Conservation (phyloP, 37 sponge, comb jelly and placozoan species). For the Corticium candelabrum region DNA sequence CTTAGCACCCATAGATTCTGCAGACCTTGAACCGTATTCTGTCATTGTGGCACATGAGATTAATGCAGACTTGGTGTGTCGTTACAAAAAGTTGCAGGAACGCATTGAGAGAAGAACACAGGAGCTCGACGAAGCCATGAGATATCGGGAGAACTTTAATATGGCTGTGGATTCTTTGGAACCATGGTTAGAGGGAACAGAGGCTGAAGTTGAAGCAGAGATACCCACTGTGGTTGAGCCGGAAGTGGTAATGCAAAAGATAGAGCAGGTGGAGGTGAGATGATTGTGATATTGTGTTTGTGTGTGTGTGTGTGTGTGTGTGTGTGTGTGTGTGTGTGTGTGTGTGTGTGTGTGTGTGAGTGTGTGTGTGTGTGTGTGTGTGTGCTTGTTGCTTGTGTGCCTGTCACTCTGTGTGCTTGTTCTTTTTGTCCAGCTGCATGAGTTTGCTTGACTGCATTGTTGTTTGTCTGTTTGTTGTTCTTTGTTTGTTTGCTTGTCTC, state of each 20-base stretch:
- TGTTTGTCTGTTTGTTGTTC: too few relatives aligned
- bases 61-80: neutral
- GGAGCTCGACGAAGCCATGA: slow-evolving; percentile 37
- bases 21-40: neutral
- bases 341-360: too few relatives aligned
- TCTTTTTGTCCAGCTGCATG: too few relatives aligned
- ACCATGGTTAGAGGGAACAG: slow-evolving; percentile 38
- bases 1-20: neutral
- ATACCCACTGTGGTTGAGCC: slow-evolving; percentile 37
- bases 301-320: neutral
- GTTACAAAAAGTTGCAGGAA: neutral
- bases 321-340: slow-evolving; percentile 7
- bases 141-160: slow-evolving; percentile 33
- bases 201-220: slow-evolving; percentile 6
- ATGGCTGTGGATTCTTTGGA: slow-evolving; percentile 14
- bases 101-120: slow-evolving; percentile 12
- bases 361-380: slow-evolving; percentile 14
- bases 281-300: neutral
- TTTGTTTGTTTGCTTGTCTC: too few relatives aligned
- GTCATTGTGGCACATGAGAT: neutral
- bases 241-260: slow-evolving; percentile 34
- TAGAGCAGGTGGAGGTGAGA: slow-evolving; percentile 40
- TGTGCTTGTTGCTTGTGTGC: too few relatives aligned
- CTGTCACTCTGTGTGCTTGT: too few relatives aligned
- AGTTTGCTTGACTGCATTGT: neutral